Conservation (phyloP, 2,113 vertebrate genomes). For the Pholis gunnellus region DNA sequence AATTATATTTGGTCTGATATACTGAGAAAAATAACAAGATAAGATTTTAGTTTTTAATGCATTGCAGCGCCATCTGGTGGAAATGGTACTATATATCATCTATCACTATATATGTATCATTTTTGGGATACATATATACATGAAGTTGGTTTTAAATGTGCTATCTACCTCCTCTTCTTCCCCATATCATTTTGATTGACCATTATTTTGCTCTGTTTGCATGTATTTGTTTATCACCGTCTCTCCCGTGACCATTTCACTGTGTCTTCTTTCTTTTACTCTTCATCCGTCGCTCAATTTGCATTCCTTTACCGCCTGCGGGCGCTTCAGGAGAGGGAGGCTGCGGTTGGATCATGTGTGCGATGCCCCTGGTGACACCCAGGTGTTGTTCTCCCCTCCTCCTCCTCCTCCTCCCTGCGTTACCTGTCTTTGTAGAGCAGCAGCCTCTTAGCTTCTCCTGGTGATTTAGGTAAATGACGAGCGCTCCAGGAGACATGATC, state of each 20-base stretch:
- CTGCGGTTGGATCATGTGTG: constrained; percentile 76
- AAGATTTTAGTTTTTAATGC: constrained; percentile 18
- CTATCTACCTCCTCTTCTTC: not conserved
- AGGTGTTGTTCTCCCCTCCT: constrained; percentile 71
- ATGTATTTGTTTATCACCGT: constrained; percentile 16
- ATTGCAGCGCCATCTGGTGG: constrained; percentile 74
- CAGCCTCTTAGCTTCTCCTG: constrained; percentile 39
- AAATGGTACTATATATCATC: not conserved
- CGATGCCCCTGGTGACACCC: constrained; percentile 78
- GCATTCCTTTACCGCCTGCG: constrained; percentile 27
- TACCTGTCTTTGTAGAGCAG: constrained; percentile 51
- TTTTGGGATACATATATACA: too few relatives aligned
- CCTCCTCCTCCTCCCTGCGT: constrained; percentile 54
- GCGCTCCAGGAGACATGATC: not conserved
- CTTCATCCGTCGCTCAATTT: constrained; percentile 20
- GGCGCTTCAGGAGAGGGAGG: constrained; percentile 67
- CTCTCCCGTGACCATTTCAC: constrained; percentile 31
- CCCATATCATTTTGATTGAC: not conserved
- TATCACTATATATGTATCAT: not conserved
- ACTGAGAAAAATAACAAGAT: constrained; percentile 1
- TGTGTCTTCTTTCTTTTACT: constrained; percentile 49
- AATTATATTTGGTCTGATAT: not conserved
- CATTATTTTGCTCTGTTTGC: constrained; percentile 28
- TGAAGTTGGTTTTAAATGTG: not conserved
- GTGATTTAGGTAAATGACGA: constrained; percentile 30